Evolutionary conservation across 1,140 invertebrate species (phyloP), one percentile per base, ranked within the genome.

Genomic region (Harpegnathos saltator): DNA sequence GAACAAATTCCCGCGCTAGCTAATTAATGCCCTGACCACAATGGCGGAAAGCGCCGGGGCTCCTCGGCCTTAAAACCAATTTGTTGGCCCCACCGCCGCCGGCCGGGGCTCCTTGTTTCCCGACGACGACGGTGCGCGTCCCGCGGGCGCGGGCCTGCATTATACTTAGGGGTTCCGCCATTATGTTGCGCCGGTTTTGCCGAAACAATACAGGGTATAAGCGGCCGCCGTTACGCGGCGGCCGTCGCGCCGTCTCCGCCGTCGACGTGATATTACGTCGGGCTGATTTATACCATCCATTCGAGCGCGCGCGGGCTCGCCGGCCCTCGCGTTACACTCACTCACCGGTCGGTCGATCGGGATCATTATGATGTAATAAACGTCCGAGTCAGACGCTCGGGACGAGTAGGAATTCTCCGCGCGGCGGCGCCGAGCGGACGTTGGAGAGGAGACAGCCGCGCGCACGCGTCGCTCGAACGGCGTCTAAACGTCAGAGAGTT

Each of bases 251-350:
- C 38, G 38, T 44, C 38, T 44, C 59, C 38, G 56, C 26, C 86
- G 48, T 62, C 75, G 72, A 85, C 84, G 66, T 81, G 66, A 89
- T 90, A 90, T 90, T 85, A 83, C 84, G 72, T 65, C 58, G 73
- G 38, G 69, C 50, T 90, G 89, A 90, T 90, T 85, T 87, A 90
- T 89, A 90, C 85, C 81, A 83, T 71, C 68, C 61, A 63, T 85
- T 85, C 77, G 50, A 38, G 62, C 33, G 38, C 56, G 22, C 50
- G 63, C 24, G 54, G 7, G 15, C 11, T 26, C 17, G 48, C 24
- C 48, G 59, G 80, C 68, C 50, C 44, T 52, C 59, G 33, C 3
- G 26, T 85, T 86, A 71, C 58, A 63, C 75, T 86, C 83, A 68
- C 83, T 86, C 38, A 68, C 22, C 69, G 24, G 19, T 12, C 69